A percentile compares a stretch with the other conserved stretches of the same genome.
phyloP scores from a whole-genome alignment of 2,113 vertebrate species.

The Gnathonemus echidnorhynchus region DNA sequence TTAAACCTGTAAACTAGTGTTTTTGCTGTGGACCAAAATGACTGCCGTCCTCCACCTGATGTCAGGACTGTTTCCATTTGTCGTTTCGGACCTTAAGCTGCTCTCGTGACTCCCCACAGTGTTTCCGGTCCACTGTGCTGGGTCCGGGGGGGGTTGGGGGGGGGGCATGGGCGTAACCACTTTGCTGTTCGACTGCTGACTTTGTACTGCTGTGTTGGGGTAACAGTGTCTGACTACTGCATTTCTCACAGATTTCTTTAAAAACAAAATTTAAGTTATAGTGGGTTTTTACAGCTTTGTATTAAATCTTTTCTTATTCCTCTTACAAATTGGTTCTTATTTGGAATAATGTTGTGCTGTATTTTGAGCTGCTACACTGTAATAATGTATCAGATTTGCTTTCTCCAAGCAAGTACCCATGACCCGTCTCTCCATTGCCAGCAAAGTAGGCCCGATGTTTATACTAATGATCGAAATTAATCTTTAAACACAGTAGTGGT shows the following conservation, averaged over 20 bases:
- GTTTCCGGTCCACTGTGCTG: not conserved
- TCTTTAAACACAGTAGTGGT: not conserved
- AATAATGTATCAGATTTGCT: not conserved
- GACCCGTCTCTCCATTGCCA: not conserved
- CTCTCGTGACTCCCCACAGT: not conserved
- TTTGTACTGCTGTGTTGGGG: conserved; percentile 48
- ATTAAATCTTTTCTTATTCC: conserved; percentile 51
- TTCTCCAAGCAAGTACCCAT: not conserved
- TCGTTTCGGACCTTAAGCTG: not conserved
- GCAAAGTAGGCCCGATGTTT: not conserved
- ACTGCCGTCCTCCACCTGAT: not conserved
- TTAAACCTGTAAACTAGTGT: not conserved
- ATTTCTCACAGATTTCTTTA: conserved; percentile 54
- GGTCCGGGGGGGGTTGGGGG: not conserved
- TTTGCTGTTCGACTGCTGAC: conserved; percentile 27
- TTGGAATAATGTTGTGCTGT: not conserved
- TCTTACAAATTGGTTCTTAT: conserved; percentile 14
- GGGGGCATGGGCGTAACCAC: not conserved
- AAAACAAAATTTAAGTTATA: conserved; percentile 20
- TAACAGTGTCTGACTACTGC: conserved; percentile 53
- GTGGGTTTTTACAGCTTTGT: conserved; percentile 50
- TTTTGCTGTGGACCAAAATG: conserved; percentile 1
- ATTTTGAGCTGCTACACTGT: not conserved
- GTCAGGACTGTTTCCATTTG: not conserved
- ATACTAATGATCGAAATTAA: not conserved